Base-by-base conservation (phyloP, 2,888 invertebrate species). In the Gari tellinella region DNA sequence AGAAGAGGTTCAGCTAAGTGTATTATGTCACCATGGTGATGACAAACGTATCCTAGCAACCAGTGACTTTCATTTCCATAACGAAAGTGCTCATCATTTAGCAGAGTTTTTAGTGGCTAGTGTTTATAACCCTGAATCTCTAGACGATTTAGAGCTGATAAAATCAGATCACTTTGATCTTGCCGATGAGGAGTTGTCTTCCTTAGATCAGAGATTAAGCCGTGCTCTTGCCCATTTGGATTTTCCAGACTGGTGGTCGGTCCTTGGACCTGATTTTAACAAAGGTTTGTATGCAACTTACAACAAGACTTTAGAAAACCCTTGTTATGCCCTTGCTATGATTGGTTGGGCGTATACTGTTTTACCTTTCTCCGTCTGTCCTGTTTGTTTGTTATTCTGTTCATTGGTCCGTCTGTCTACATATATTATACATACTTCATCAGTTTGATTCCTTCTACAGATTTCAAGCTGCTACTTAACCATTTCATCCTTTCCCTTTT, bases 141-240 rank as follows among this genome's bases (percentile, higher is more conserved):
- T 88, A 43, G 86, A 86, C 38, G 82, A 86, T 66, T 74, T 88
- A 53, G 90, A 89, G 61, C 81, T 87, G 12, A 83, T 88, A 55
- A 83, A 85, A 61, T 84, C 85, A 25, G 86, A 89, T 21, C 63
- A 85, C 56, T 89, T 89, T 83, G 86, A 89, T 69, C 75, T 89
- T 45, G 80, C 86, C 40, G 83, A 88, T 53, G 89, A 89, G 60
- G 81, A 86, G 49, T 72, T 87, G 46, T 84, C 87, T 17, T 87
- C 88, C 0, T 63, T 90, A 49, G 90, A 90, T 66, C 77, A 76
- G 23, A 68, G 88, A 63, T 79, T 90, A 15, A 81, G 82, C 23
- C 67, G 80, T 23, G 84, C 88, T 5, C 81, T 90, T 14, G 72
- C 72, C 40, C 82, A 84, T 53, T 61, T 84, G 17, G 74, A 81